Percentiles rank a stretch among this genome's conserved stretches.
These are phyloP conservation scores for Alaudala cheleensis DNA, from an alignment of 2,113 vertebrate species.

Conservation along the genomic window DNA sequence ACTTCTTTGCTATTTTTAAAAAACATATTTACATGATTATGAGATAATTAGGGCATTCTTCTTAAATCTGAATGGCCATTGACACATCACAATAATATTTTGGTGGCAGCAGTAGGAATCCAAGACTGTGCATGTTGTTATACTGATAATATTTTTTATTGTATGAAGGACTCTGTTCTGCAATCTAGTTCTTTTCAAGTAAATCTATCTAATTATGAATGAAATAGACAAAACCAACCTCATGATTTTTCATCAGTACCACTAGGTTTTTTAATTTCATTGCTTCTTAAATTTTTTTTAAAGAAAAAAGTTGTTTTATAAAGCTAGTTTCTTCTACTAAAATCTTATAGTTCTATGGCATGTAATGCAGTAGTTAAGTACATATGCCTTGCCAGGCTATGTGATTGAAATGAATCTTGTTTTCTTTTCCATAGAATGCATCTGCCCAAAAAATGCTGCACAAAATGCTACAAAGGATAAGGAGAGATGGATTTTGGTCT, in stretches of 20 bases:
- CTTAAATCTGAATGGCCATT: background rate
- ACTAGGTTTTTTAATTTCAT: background rate
- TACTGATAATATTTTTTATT: background rate
- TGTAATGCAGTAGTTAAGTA: background rate
- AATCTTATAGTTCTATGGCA: background rate
- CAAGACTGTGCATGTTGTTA: background rate
- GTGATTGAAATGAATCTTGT: background rate
- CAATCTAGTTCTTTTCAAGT: background rate
- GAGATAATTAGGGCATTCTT: background rate
- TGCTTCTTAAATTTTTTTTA: background rate
- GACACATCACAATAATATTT: background rate
- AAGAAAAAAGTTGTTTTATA: background rate
- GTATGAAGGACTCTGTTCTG: background rate
- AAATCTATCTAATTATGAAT: background rate
- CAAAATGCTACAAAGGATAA: background rate
- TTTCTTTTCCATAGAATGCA: background rate
- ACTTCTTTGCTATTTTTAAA: background rate
- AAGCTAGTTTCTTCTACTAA: background rate
- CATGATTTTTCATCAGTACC: background rate
- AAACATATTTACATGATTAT: background rate
- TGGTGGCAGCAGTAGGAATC: background rate
- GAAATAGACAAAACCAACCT: background rate
- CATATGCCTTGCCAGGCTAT: background rate
- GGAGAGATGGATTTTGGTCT: background rate
- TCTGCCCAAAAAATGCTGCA: background rate